These are phyloP conservation scores for Panurus biarmicus DNA, from an alignment of 2,113 vertebrate species.

Conservation along the genomic window DNA sequence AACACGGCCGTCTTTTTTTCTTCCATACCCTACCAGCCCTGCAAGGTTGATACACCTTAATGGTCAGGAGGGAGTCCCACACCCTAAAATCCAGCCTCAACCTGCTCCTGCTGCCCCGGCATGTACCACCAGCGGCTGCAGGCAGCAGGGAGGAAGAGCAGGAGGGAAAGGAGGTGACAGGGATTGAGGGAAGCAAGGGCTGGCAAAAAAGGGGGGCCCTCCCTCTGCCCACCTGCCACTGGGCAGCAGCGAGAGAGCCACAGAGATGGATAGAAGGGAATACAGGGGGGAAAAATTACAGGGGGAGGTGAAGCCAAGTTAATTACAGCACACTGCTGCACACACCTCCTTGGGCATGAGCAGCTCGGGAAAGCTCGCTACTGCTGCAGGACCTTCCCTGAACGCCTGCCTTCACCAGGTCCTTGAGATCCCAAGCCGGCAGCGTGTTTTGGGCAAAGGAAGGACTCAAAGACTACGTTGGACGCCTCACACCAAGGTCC, in stretches of 20 bases:
- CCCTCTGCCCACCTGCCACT: too few relatives aligned
- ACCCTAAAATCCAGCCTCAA: constrained; percentile 3
- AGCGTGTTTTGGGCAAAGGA: fast-evolving
- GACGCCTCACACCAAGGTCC: neutral
- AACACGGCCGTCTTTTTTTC: neutral
- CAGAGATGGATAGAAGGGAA: neutral
- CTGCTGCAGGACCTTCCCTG: fast-evolving
- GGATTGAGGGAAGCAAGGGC: too few relatives aligned
- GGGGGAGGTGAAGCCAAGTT: neutral
- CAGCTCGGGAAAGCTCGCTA: neutral
- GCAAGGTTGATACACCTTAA: neutral
- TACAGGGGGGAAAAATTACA: neutral
- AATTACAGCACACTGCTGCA: neutral
- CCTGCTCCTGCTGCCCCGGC: neutral
- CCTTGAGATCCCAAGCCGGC: fast-evolving
- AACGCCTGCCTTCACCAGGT: fast-evolving
- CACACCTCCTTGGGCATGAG: neutral
- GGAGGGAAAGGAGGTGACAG: too few relatives aligned
- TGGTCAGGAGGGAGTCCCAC: neutral
- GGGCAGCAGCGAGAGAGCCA: neutral
- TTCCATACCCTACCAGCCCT: neutral
- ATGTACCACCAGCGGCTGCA: neutral
- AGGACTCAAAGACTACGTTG: fast-evolving
- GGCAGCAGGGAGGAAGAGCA: neutral
- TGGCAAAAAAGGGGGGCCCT: neutral